Evolutionary conservation across 2,888 invertebrate genomes (phyloP).

Genomic region (Schizaphis graminum): DNA sequence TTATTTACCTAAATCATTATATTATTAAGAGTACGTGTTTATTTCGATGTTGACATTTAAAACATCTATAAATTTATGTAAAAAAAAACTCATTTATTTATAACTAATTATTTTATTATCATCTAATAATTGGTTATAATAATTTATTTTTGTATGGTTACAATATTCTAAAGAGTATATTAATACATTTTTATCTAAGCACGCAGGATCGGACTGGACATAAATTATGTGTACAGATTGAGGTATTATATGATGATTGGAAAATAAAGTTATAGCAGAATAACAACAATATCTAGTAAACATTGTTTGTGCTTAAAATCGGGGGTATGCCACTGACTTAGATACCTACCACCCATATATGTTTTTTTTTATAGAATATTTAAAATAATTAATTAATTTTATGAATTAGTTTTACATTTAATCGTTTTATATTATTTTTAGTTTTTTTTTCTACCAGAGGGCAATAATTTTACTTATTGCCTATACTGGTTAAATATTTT

Average conservation of each 20-base stretch:
- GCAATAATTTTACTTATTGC: neutral
- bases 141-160: neutral
- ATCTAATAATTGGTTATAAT: conserved; percentile 46
- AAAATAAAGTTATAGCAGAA: conserved; percentile 2
- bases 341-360: neutral
- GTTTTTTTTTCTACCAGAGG: neutral
- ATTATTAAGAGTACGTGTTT: neutral
- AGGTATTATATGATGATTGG: neutral
- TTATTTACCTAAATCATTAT: neutral
- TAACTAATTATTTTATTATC: conserved; percentile 36
- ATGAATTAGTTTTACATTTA: neutral
- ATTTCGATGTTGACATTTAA: neutral
- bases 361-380: neutral
- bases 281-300: neutral
- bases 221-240: neutral
- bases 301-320: neutral
- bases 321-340: neutral
- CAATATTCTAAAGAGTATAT: neutral
- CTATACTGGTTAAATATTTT: neutral
- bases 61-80: neutral
- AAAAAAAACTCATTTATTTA: neutral
- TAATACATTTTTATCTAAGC: neutral
- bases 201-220: neutral
- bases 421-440: neutral
- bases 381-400: neutral